Percentiles rank a stretch among this genome's conserved stretches.
Evolutionary conservation across 2,113 vertebrate genomes (phyloP).

Genomic region (Vicugna pacos): DNA sequence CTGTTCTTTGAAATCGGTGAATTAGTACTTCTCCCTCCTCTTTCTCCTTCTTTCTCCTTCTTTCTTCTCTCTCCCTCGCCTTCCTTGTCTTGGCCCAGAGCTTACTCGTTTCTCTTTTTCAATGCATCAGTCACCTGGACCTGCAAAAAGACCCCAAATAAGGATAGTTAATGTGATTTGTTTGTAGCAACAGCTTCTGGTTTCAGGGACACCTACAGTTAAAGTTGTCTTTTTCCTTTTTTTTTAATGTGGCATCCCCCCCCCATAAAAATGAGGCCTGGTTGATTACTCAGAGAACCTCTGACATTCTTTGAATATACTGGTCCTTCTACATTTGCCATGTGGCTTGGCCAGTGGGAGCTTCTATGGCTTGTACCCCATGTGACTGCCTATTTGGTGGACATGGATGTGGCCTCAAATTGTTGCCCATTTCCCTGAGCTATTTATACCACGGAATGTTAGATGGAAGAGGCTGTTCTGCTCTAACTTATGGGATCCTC

Average conservation of each 20-base stretch:
- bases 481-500: not conserved
- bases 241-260: not conserved
- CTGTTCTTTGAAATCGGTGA: slow-evolving; percentile 65
- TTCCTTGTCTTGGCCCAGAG: slow-evolving; percentile 55
- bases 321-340: slow-evolving; percentile 57
- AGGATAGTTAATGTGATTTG: slow-evolving; percentile 69
- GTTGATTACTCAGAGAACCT: slow-evolving; percentile 59
- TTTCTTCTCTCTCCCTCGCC: no score
- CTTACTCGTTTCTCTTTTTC: slow-evolving; percentile 77
- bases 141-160: slow-evolving; percentile 65
- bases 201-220: slow-evolving; percentile 73
- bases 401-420: not conserved
- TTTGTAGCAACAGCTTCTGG: slow-evolving; percentile 68
- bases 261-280: slow-evolving; percentile 51
- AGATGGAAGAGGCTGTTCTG: not conserved
- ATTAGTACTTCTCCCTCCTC: slow-evolving; percentile 62
- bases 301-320: slow-evolving; percentile 61
- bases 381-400: not conserved
- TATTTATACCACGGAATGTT: not conserved
- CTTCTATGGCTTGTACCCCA: not conserved
- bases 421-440: not conserved
- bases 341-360: slow-evolving; percentile 42
- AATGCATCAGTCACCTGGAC: slow-evolving; percentile 71
- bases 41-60: rapidly evolving
- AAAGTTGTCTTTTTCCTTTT: slow-evolving; percentile 53